Evolutionary conservation across 2,888 invertebrate genomes (phyloP).

Genomic region (Hedya salicella): DNA sequence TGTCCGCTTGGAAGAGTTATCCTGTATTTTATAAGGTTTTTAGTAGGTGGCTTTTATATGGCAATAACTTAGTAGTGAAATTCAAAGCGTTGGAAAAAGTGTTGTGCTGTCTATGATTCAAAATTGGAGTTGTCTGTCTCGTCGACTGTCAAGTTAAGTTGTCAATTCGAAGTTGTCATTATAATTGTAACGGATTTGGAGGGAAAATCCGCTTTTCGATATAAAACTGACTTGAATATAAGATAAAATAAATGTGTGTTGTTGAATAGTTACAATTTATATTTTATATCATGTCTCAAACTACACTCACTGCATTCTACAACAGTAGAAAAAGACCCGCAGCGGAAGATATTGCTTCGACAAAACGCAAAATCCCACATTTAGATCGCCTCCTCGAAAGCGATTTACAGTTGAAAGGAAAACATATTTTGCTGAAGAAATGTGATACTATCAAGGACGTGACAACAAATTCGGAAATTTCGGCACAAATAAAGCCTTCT

Average conservation of each 20-base stretch:
- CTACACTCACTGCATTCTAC: conserved; percentile 90
- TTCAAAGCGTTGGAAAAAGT: background rate
- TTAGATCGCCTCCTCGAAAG: conserved; percentile 61
- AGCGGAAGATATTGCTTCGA: conserved; percentile 86
- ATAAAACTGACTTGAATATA: conserved; percentile 3
- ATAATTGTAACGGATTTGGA: conserved; percentile 53
- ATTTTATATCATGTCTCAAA: conserved; percentile 88
- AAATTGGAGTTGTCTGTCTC: background rate
- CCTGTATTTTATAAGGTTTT: background rate
- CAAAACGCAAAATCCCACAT: conserved; percentile 81
- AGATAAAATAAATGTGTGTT: conserved; percentile 4
- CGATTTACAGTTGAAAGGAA: conserved; percentile 56
- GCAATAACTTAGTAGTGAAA: background rate
- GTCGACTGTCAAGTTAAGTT: background rate
- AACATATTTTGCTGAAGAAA: conserved; percentile 49
- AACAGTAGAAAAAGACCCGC: conserved; percentile 90
- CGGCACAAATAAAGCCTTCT: background rate
- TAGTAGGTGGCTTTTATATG: background rate
- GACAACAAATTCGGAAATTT: conserved; percentile 31
- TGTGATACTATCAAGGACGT: conserved; percentile 46
- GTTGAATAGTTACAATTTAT: conserved; percentile 7
- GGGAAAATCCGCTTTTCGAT: conserved; percentile 53
- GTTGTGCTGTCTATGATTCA: conserved; percentile 16
- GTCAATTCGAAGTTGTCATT: conserved; percentile 24
- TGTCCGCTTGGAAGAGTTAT: background rate